Base-by-base conservation (phyloP, 2,888 invertebrate genomes). In the Hylaea fasciaria region DNA sequence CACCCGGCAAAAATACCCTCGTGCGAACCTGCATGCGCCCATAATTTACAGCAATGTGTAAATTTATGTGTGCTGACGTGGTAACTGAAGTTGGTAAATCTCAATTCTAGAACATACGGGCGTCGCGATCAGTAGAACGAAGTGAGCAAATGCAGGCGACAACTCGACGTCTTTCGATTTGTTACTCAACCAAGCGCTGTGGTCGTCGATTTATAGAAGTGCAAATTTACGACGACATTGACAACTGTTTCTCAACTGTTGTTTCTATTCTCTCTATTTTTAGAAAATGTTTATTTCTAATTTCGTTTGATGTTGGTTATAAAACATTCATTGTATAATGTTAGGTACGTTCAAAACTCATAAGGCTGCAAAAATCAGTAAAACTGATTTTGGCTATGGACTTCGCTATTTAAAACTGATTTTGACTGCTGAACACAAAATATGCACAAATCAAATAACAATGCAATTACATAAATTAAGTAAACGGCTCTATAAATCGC, bases 101-200 rank as follows among this genome's bases (percentile, higher is more conserved):
- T 62, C 54, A 54, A 51, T 58, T 62, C 41, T 13, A 45, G 55
- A 60, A 48, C 59, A 62, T 28, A 56, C 61, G 61, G 57, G 52
- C 39, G 49, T 47, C 39, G 40, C 62, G 57, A 60, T 64, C 57
- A 55, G 51, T 32, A 48, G 50, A 51, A 58, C 56, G 63, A 59
- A 65, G 57, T 57, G 62, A 48, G 54, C 40, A 60, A 62, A 58
- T 61, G 54, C 56, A 47, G 58, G 44, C 47, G 55, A 55, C 43
- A 51, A 37, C 41, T 22, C 16, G 47, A 16, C 50, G 58, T 43
- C 57, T 57, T 46, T 62, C 59, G 14, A 66, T 64, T 66, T 62
- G 47, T 66, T 43, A 62, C 32, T 52, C 57, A 54, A 44, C 29
- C 39, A 50, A 47, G 56, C 48, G 54, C 50, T 54, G 51, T 8